Conservation (phyloP, 2,113 vertebrate genomes). For the human region GRCh38 chr2:148110001-148110500, state of each 20-base stretch:
- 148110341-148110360: background rate
- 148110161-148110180: background rate
- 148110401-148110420: background rate
- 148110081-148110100: background rate
- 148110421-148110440: background rate
- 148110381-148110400: background rate
- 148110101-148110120: background rate
- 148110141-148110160: background rate
- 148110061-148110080: background rate
- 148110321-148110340: background rate
- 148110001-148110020: conserved; percentile 22
- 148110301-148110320: background rate
- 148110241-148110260: background rate
- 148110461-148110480: background rate
- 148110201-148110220: background rate
- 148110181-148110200: background rate
- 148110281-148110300: background rate
- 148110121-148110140: background rate
- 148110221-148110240: background rate
- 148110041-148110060: background rate
- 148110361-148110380: background rate
- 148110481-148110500: background rate
- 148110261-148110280: background rate
- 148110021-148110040: background rate
- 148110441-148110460: background rate